Evolutionary conservation across 2,888 invertebrate genomes (phyloP), one percentile per base, ranked within the genome.

Genomic region (Neoscelio sp.): DNA sequence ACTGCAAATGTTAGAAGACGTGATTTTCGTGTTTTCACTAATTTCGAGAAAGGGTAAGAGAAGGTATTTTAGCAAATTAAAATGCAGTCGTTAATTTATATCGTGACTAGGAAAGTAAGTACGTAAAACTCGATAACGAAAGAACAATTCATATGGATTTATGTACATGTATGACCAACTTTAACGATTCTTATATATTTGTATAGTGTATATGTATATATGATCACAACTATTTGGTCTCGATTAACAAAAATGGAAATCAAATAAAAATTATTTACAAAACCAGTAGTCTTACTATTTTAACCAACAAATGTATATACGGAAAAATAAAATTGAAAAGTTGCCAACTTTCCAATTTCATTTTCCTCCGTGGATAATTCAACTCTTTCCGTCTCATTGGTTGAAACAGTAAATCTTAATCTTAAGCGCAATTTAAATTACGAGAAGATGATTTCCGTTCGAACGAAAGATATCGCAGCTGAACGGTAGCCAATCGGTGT

Each of bases 1-100:
- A 74, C 74, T 78, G 64, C 44, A 70, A 74, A 54, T 70, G 35
- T 74, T 62, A 68, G 65, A 78, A 78, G 74, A 70, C 74, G 64
- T 65, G 70, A 78, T 74, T 74, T 58, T 13, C 38, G 44, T 40
- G 33, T 33, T 50, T 71, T 28, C 33, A 42, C 58, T 74, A 65
- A 38, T 30, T 28, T 40, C 28, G 7, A 58, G 8, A 38, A 46
- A 18, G 17, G 35, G 58, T 48, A 58, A 1, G 8, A 42, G 8
- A 0, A 38, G 35, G n/a, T 54, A 26, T 48, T 48, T 23, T n/a
- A 56, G 56, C 56, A 26, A 64, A 73, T 18, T 65, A 56, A 73
- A 73, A 65, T 17, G 38, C 50, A 65, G 48, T 74, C 42, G 50
- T 56, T 64, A 50, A 56, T 46, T 46, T 13, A 30, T 60, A 13